Conservation (phyloP, 2,113 vertebrate species). For the Oxyura jamaicensis region DNA sequence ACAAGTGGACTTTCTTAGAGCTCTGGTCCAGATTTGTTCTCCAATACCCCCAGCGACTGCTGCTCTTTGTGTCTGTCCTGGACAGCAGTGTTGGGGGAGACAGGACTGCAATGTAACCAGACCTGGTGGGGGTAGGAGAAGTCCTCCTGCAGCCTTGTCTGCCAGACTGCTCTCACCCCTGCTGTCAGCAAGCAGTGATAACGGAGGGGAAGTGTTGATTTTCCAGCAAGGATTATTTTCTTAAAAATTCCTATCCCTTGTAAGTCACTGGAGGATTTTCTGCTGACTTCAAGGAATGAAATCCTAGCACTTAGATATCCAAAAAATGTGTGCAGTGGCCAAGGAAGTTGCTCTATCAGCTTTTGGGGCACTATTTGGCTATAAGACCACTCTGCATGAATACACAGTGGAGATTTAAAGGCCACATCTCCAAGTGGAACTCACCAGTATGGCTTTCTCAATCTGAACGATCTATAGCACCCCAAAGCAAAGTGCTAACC, state of each 20-base stretch:
- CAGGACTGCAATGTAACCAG: neutral
- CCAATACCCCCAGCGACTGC: rapidly evolving
- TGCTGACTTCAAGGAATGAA: conserved; percentile 6
- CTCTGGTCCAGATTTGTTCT: neutral
- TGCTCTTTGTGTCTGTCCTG: neutral
- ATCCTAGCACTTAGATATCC: neutral
- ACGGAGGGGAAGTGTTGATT: neutral
- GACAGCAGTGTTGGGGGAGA: neutral
- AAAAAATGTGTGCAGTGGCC: neutral
- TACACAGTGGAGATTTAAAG: neutral
- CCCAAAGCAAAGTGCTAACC: neutral
- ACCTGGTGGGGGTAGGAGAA: neutral
- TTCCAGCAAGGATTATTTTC: conserved; percentile 32
- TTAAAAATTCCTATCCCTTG: conserved; percentile 5
- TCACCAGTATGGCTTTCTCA: neutral
- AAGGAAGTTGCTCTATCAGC: conserved; percentile 9
- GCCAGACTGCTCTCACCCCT: neutral
- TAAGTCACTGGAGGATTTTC: conserved; percentile 51
- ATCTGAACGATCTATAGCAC: neutral
- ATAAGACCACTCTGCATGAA: neutral
- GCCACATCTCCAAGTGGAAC: neutral
- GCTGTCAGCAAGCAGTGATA: neutral
- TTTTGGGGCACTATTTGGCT: neutral
- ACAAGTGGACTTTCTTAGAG: neutral
- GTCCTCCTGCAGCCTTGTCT: neutral